A percentile compares a stretch with the other conserved stretches of the same genome.
These are phyloP conservation scores for Thymelicus sylvestris DNA, from an alignment of 2,888 invertebrate genomes.

Conservation along the genomic window DNA sequence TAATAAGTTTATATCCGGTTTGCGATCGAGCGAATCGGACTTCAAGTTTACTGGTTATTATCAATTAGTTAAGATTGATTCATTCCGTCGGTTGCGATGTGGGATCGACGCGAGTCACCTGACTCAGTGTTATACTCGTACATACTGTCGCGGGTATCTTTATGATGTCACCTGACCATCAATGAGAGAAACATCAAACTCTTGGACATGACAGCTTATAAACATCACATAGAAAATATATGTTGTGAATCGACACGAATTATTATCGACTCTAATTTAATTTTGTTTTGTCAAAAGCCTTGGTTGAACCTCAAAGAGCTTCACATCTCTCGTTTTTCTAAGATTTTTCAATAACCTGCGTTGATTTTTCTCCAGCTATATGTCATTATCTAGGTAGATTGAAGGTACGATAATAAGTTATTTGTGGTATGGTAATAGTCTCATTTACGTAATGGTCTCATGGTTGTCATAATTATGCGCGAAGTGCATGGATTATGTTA, in stretches of 20 bases:
- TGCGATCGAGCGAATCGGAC: constrained; percentile 28
- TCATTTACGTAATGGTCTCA: no score
- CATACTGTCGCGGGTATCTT: background rate
- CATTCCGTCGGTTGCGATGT: constrained; percentile 22
- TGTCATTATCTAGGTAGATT: no score
- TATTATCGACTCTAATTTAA: no score
- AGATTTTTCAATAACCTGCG: constrained; percentile 20
- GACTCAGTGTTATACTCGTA: constrained; percentile 17
- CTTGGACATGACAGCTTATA: constrained; percentile 8
- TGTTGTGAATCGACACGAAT: background rate
- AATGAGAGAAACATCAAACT: constrained; percentile 8
- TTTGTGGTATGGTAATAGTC: no score
- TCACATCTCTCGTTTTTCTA: background rate
- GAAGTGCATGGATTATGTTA: no score
- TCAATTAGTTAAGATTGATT: constrained; percentile 38
- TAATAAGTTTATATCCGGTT: constrained; percentile 37
- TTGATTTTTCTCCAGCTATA: background rate
- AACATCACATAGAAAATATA: constrained; percentile 16
- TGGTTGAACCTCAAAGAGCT: background rate
- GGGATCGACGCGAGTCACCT: constrained; percentile 36
- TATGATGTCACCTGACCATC: constrained; percentile 21
- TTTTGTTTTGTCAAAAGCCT: no score
- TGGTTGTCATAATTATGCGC: no score
- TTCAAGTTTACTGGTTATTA: constrained; percentile 36
- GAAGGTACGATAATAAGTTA: no score